Base-by-base conservation (phyloP, 2,797 vertebrate genomes). In the Fistularia tabacaria region DNA sequence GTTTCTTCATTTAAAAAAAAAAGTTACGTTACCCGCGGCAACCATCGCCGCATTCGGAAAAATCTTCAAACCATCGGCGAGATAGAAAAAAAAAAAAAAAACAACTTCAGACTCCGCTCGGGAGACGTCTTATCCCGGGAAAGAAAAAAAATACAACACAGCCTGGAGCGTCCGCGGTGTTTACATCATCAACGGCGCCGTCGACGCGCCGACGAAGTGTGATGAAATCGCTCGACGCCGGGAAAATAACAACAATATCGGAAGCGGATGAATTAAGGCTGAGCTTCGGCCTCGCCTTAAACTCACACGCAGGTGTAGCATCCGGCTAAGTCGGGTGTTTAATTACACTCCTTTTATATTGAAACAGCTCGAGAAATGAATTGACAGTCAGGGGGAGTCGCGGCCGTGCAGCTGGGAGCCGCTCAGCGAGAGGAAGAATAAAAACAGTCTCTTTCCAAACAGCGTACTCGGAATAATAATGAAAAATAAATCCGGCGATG, bases 111-210 rank as follows among this genome's bases (percentile, higher is more conserved):
- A 83, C 70, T 64, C 56, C 64, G 64, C 71, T 80, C 69, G 61
- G 67, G 77, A 85, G 81, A 79, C 8, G 50, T 72, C 70, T 82
- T 46, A 77, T 82, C 69, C 62, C 53, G 62, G 72, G 14, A 50
- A 57, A 66, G 61, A 44, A 39, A 52, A 56, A 60, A 66, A 45
- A 71, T 48, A 69, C 57, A 73, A 53, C 54, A 65, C 4, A 3
- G 65, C 83, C 73, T 63, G 7, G 43, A 77, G 80, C 77, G 46
- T 67, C 60, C 10, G 66, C 77, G 58, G 41, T 81, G 76, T 85
- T 87, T 80, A 81, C 82, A 80, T 83, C 83, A 81, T 82, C 75
- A 77, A 76, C 77, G 52, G 52, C 69, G 73, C 62, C 69, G 73
- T 79, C 74, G 49, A 72, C 59, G 40, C 54, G 46, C 65, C 72